A percentile compares a stretch with the other conserved stretches of the same genome.
Conservation (phyloP, 2,888 invertebrate genomes). For the Limnephilus auricula region DNA sequence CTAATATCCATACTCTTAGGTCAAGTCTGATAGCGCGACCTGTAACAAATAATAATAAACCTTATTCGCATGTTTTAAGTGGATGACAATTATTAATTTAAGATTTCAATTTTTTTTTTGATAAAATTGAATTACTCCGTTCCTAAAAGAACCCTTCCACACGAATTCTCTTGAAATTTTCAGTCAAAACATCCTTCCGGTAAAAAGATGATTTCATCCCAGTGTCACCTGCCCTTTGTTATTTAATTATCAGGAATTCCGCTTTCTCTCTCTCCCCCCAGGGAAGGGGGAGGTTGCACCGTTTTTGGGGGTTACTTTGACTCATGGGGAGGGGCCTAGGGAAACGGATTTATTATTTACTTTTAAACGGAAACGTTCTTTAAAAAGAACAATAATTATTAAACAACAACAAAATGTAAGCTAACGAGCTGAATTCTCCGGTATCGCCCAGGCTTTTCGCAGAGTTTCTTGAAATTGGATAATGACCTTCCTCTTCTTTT, state of each 20-base stretch:
- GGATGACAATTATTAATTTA: no score
- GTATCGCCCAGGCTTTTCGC: no score
- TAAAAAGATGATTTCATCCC: conserved; percentile 59
- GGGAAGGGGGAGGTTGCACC: not conserved
- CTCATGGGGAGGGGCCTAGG: not conserved
- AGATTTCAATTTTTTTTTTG: no score
- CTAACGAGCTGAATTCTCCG: not conserved
- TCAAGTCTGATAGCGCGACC: no score
- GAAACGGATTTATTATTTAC: not conserved
- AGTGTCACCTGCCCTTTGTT: conserved; percentile 65
- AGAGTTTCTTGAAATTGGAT: no score
- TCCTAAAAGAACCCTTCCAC: not conserved
- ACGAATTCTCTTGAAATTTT: conserved; percentile 43
- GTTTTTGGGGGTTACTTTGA: not conserved
- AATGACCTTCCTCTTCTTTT: no score
- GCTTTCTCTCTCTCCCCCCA: not conserved
- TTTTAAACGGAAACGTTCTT: not conserved
- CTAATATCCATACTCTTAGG: no score
- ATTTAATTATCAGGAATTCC: conserved; percentile 66
- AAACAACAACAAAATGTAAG: no score
- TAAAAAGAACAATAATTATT: not conserved
- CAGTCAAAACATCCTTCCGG: conserved; percentile 30
- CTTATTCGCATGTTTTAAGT: no score
- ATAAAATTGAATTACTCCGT: not conserved
- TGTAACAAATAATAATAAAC: no score